Percentiles rank a stretch among this genome's conserved stretches.
These are phyloP conservation scores for Danaus plexippus DNA, from an alignment of 1,140 invertebrate species.

Conservation along the genomic window DNA sequence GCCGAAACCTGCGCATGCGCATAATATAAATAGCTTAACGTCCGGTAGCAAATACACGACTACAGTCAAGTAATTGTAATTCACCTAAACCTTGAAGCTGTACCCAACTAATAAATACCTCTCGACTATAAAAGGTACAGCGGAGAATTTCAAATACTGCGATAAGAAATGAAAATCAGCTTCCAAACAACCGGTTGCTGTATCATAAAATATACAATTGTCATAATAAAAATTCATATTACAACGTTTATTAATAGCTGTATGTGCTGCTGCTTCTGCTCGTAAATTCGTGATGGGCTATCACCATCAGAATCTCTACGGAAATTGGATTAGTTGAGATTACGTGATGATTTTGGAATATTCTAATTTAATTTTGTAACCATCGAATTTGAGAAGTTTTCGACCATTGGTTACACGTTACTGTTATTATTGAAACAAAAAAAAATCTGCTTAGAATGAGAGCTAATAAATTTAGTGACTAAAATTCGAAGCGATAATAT, in stretches of 20 bases:
- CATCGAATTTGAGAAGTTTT: constrained; percentile 13
- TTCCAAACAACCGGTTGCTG: background rate
- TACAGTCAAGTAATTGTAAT: constrained; percentile 1
- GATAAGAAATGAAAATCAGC: too few relatives aligned
- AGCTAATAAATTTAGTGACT: too few relatives aligned
- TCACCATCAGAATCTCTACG: constrained; percentile 9
- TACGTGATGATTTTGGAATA: too few relatives aligned
- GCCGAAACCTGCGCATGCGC: constrained; percentile 19
- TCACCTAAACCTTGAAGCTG: background rate
- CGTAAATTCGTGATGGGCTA: constrained; percentile 26
- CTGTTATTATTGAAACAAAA: too few relatives aligned
- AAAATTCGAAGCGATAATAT: too few relatives aligned
- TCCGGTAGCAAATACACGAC: constrained; percentile 6
- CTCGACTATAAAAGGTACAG: background rate
- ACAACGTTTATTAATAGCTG: constrained; percentile 1
- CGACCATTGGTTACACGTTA: too few relatives aligned
- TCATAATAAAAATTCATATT: constrained; percentile 1
- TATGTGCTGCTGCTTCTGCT: background rate
- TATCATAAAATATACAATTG: constrained; percentile 2
- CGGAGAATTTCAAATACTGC: background rate
- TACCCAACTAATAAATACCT: background rate
- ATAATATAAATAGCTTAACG: constrained; percentile 11
- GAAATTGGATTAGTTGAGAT: too few relatives aligned
- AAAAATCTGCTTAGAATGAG: too few relatives aligned
- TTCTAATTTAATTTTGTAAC: background rate